Evolutionary conservation across 2,113 vertebrate species (phyloP).

Genomic region (Leucosticte australis): DNA sequence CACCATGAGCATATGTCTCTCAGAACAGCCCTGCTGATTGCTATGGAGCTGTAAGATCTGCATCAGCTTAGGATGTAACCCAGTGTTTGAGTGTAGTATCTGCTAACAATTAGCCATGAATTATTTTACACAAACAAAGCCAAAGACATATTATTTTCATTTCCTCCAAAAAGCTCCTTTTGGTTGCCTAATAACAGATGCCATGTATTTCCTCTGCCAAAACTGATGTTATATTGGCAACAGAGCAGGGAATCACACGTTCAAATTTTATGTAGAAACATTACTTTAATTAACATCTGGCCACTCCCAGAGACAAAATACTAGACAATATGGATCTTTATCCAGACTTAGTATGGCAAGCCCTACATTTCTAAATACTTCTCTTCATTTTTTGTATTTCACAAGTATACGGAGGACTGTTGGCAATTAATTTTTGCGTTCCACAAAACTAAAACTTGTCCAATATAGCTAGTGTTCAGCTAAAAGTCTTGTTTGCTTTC

Average conservation of each 20-base stretch:
- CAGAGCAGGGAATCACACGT: background rate
- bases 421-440: background rate
- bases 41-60: background rate
- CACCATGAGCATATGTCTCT: background rate
- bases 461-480: background rate
- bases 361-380: background rate
- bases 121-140: slow-evolving; percentile 24
- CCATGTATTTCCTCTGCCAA: slow-evolving; percentile 1
- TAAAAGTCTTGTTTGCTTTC: background rate
- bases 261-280: slow-evolving; percentile 15
- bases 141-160: slow-evolving; percentile 2
- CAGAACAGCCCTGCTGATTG: background rate
- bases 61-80: background rate
- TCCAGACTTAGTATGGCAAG: background rate
- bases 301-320: background rate
- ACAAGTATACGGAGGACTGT: background rate
- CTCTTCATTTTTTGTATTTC: background rate
- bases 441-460: background rate
- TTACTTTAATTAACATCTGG: slow-evolving; percentile 28
- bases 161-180: background rate
- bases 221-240: background rate
- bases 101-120: slow-evolving; percentile 31
- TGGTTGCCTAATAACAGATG: slow-evolving; percentile 7
- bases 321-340: background rate
- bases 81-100: background rate